Conservation (phyloP, 92 coral and sea anemone genomes). For the Diadumene lineata region DNA sequence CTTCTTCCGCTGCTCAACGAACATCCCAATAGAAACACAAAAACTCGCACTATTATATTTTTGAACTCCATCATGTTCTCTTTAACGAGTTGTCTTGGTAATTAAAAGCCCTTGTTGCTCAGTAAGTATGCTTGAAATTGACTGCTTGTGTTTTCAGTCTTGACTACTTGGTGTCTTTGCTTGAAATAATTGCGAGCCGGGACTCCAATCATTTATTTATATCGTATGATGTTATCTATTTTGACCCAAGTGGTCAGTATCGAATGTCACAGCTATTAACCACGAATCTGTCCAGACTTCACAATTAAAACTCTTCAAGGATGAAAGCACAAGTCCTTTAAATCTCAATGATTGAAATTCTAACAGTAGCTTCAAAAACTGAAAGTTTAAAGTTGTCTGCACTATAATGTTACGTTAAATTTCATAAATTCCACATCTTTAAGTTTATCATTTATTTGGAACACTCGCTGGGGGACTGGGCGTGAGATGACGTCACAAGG, state of each 20-base stretch:
- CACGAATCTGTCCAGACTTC: neutral
- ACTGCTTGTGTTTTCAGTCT: neutral
- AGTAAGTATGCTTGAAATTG: no score
- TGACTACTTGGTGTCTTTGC: neutral
- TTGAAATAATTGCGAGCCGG: neutral
- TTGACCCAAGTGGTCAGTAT: neutral
- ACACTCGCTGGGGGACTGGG: conserved; percentile 18
- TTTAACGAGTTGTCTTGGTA: neutral
- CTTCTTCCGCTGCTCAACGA: neutral
- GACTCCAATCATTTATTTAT: neutral
- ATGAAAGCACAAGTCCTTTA: neutral
- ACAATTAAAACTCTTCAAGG: neutral
- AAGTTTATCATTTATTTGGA: no score
- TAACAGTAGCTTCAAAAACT: neutral
- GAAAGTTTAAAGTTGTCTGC: no score
- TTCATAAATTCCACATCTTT: no score
- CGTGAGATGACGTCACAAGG: conserved; percentile 9
- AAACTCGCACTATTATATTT: neutral
- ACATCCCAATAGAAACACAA: neutral
- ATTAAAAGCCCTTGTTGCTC: no score
- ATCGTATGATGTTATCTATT: neutral
- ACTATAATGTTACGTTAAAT: no score
- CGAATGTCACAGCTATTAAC: neutral
- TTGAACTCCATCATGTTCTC: neutral
- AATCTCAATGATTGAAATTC: neutral